A percentile compares a stretch with the other conserved stretches of the same genome.
These are phyloP conservation scores for Glossosoma conforme DNA, from an alignment of 1,140 invertebrate species.

Conservation along the genomic window DNA sequence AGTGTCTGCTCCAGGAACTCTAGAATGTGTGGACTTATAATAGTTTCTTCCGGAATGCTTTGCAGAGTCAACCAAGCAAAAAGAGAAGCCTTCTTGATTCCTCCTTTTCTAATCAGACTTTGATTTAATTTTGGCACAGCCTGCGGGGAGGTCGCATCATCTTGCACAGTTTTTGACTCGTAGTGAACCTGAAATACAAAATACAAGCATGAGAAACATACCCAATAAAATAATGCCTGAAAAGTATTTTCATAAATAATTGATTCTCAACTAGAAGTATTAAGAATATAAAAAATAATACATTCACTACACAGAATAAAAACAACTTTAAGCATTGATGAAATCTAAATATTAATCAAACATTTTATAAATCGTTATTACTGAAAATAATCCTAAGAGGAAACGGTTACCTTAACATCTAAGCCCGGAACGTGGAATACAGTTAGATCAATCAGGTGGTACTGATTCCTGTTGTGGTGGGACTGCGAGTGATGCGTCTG, in stretches of 20 bases:
- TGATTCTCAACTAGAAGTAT: slow-evolving; percentile 9
- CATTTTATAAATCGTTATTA: background rate
- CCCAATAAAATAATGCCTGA: too few relatives aligned
- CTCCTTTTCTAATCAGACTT: slow-evolving; percentile 49
- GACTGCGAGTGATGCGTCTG: slow-evolving; percentile 40
- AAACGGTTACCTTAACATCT: slow-evolving; percentile 74
- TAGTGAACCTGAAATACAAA: slow-evolving; percentile 66
- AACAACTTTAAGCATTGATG: too few relatives aligned
- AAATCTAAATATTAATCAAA: too few relatives aligned
- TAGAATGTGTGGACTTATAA: slow-evolving; percentile 90
- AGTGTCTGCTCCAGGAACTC: slow-evolving; percentile 93
- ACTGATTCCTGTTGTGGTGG: slow-evolving; percentile 44
- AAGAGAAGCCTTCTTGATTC: slow-evolving; percentile 84
- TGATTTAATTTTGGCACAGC: slow-evolving; percentile 33
- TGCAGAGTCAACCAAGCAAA: slow-evolving; percentile 95
- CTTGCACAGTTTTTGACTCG: slow-evolving; percentile 73
- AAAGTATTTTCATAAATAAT: background rate
- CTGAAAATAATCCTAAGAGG: background rate
- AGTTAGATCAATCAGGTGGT: slow-evolving; percentile 71
- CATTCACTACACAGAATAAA: too few relatives aligned
- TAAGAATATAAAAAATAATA: slow-evolving; percentile 1
- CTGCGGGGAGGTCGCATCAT: slow-evolving; percentile 49
- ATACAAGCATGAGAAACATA: too few relatives aligned
- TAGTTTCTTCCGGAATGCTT: slow-evolving; percentile 92
- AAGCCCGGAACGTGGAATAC: slow-evolving; percentile 93